Evolutionary conservation across 2,888 invertebrate genomes (phyloP), one percentile per base, ranked within the genome.

Genomic region (Leuctra nigra): DNA sequence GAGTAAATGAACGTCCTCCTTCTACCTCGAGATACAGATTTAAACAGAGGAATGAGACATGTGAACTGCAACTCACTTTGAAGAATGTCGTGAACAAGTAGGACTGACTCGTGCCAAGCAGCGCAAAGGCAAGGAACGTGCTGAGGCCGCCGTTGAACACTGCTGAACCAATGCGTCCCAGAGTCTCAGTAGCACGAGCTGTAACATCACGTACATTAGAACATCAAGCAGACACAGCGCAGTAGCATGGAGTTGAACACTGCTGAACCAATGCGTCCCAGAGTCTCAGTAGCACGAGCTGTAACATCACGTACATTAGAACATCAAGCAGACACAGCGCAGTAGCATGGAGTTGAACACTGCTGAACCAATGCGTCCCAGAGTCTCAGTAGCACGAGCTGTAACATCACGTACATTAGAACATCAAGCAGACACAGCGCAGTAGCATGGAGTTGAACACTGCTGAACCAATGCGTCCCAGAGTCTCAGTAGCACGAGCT

Each of bases 11-110:
- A 29, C 11, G 7, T 29, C 25, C 3, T 13, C 7, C 23, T 9
- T 24, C 24, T 50, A 4, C 24, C 7, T 9, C 24, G 18, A 48
- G n/a, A 23, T 48, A 7, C 11, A 7, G 6, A 20, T 9, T 20
- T 41, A 4, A 16, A 41, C 6, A 41, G 13, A 7, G 20, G 6
- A 4, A 13, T 41, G 6, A 9, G 16, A 9, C 41, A 14, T 16
- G 18, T n/a, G 53, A 16, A 18, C 1, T 7, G 7, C n/a, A 16
- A 48, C 53, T 50, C 66, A 77, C 77, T 73, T 75, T 76, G 63
- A 77, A 77, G 66, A 77, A 77, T n/a, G 75, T 72, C 25, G 68
- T 71, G 64, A 77, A 77, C 24, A 77, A 69, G 66, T 76, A 76
- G 35, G 77, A 74, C 58, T 70, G 70, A 41, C 76, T 76, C 56